phyloP scores from a whole-genome alignment of 2,113 vertebrate species.

The Cariama cristata region DNA sequence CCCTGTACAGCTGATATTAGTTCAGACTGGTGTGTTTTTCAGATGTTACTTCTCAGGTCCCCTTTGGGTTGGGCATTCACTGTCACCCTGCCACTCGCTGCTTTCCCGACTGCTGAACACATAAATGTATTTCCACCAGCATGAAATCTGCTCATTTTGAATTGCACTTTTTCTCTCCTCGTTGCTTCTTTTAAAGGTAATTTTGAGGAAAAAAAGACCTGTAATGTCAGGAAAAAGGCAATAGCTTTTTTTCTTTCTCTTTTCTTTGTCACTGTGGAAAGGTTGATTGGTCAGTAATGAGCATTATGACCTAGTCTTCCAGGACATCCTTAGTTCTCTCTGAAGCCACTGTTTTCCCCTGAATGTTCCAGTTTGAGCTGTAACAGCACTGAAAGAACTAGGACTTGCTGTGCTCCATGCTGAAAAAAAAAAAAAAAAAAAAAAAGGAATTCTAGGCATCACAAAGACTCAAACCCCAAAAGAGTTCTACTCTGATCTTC shows the following conservation, averaged over 20 bases:
- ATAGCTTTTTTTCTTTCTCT: neutral
- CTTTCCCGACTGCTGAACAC: neutral
- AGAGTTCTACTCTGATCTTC: neutral
- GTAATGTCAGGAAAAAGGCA: neutral
- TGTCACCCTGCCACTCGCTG: fast-evolving
- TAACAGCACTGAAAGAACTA: neutral
- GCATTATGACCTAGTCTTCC: neutral
- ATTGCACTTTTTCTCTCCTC: neutral
- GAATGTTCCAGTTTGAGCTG: neutral
- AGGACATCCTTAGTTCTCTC: neutral
- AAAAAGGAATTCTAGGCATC: neutral
- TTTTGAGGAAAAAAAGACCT: neutral
- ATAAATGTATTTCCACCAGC: neutral
- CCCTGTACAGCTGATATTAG: neutral
- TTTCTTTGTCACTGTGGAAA: neutral
- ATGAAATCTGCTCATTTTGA: neutral
- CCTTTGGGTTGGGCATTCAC: neutral
- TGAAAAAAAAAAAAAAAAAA: neutral
- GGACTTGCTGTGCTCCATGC: neutral
- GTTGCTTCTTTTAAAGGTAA: neutral
- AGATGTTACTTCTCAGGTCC: neutral
- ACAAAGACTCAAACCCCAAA: neutral
- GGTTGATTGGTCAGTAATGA: neutral
- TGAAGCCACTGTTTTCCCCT: neutral
- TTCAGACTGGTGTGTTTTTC: neutral